Base-by-base conservation (phyloP, 2,797 vertebrate genomes). In the Fratercula arctica region DNA sequence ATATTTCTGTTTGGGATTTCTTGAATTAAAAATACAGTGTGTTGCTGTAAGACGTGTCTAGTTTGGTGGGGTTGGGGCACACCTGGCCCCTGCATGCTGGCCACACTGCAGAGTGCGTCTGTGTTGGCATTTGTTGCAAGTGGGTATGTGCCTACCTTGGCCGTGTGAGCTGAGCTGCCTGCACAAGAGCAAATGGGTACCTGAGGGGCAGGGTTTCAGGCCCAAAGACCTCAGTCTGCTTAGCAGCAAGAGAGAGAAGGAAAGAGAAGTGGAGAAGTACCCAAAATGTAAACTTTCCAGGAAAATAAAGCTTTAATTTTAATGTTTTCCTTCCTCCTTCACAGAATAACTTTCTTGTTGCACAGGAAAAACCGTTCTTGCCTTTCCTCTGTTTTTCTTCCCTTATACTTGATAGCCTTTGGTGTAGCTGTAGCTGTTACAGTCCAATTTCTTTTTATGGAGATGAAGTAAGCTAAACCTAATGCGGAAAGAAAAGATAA, bases 21-120 rank as follows among this genome's bases (percentile, higher is more conserved):
- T 41, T 24, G 45, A 39, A 54, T 57, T 48, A 17, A 23, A 82
- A 56, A 4, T 16, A 5, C 0, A 8, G 11, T 11, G 23, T 25
- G 26, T 45, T 48, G 25, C 63, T 35, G 26, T 28, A 51, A 68
- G 68, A 43, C 41, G 5, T 46, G 33, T 46, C 39, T 17, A 8
- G 5, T 45, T 35, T 70, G 70, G 35, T 41, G 67, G 43, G 48
- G 48, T 26, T 70, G 48, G 39, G 61, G 28, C 46, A 24, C 7
- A 3, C 0, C 29, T 46, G 50, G 13, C 28, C 26, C 31, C 43
- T 4, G 16, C 11, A 4, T 0, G 0, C 33, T 10, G 21, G 48
- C 7, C 3, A 0, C 5, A 0, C 28, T 0, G 19, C 5, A 3
- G 67, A 37, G 70, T 4, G 28, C 0, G 0, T 21, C 53, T 37